Conservation (phyloP, 2,113 vertebrate species). For the Upupa epops region DNA sequence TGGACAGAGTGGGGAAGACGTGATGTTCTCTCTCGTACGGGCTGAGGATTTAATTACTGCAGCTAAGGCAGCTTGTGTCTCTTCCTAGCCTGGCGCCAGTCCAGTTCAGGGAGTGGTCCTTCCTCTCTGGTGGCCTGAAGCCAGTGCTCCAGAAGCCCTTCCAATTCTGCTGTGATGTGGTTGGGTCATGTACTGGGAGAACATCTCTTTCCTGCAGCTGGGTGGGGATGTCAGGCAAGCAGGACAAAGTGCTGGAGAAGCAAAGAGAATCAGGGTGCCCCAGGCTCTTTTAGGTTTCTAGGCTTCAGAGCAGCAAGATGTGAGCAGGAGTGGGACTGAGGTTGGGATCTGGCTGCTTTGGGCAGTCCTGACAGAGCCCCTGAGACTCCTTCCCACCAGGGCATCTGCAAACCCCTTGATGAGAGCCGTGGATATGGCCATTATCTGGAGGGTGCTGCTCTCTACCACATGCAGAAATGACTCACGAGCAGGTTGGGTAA, state of each 20-base stretch:
- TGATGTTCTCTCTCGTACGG: background rate
- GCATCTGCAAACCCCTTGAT: background rate
- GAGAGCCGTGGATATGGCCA: background rate
- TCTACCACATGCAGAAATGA: background rate
- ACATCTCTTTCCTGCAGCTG: conserved; percentile 10
- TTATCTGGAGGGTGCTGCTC: background rate
- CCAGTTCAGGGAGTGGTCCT: conserved; percentile 53
- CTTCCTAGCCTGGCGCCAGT: background rate
- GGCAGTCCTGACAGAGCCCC: background rate
- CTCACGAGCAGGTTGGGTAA: conserved; percentile 31
- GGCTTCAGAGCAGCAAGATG: background rate
- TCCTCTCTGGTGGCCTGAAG: conserved; percentile 38
- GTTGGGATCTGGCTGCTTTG: background rate
- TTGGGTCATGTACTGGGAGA: conserved; percentile 42
- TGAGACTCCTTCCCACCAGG: background rate
- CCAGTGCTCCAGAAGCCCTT: conserved; percentile 41
- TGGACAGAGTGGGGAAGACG: background rate
- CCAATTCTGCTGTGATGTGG: background rate
- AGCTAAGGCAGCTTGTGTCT: conserved; percentile 13
- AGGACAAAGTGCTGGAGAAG: background rate
- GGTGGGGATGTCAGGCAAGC: background rate
- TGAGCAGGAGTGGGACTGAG: background rate
- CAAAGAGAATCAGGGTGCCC: background rate
- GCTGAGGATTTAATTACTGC: background rate
- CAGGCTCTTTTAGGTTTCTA: background rate